Percentiles rank a stretch among this genome's conserved stretches.
These are phyloP conservation scores for Campoplex capitator DNA, from an alignment of 2,888 invertebrate species.

Conservation along the genomic window DNA sequence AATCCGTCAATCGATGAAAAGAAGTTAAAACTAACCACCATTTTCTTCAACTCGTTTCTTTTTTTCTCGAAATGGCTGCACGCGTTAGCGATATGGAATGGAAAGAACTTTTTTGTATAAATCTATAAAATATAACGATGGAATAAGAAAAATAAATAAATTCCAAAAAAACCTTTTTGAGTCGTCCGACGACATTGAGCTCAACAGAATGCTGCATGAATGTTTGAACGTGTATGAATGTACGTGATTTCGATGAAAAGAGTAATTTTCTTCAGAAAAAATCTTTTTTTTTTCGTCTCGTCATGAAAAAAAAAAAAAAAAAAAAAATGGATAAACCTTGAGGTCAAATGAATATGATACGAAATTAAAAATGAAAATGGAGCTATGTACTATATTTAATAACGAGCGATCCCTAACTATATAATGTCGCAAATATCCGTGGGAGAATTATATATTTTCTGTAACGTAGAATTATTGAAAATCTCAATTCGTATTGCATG, in stretches of 20 bases:
- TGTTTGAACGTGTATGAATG: conserved; percentile 3
- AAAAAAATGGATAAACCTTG: conserved; percentile 8
- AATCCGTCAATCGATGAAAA: conserved; percentile 6
- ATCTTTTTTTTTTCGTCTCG: conserved; percentile 5
- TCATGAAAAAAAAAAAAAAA: conserved; percentile 20
- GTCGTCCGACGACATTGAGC: conserved; percentile 30
- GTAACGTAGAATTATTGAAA: conserved; percentile 66
- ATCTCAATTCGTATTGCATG: conserved; percentile 54
- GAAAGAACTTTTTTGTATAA: background rate
- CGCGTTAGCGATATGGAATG: background rate
- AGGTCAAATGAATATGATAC: background rate
- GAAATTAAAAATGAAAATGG: conserved; percentile 27
- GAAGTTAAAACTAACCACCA: background rate
- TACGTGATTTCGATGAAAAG: background rate
- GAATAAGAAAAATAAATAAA: conserved; percentile 2
- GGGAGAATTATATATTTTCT: conserved; percentile 68
- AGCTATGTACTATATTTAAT: conserved; percentile 63
- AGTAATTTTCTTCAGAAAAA: background rate
- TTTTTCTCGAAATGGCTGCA: conserved; percentile 5
- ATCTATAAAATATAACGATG: background rate
- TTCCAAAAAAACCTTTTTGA: background rate
- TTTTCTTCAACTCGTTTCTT: conserved; percentile 13
- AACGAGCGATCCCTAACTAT: conserved; percentile 56
- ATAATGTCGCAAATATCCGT: conserved; percentile 59
- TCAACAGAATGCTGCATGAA: conserved; percentile 2